Evolutionary conservation across 2,888 invertebrate species (phyloP).

Genomic region (Zonitis immaculata): DNA sequence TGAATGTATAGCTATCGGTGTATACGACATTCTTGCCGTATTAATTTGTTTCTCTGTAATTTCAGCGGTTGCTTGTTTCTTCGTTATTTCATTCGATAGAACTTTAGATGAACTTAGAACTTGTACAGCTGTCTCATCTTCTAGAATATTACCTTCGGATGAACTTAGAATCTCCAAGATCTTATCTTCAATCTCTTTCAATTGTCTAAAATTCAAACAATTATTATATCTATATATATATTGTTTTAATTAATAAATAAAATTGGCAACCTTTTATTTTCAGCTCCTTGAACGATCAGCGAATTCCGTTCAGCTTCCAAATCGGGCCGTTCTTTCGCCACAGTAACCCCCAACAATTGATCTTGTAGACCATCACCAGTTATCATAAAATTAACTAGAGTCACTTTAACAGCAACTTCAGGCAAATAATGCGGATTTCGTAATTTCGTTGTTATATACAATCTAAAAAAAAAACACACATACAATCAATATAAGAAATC

Average conservation of each 20-base stretch:
- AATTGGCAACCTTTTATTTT: conserved; percentile 58
- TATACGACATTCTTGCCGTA: conserved; percentile 75
- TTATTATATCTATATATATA: neutral
- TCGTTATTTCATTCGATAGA: conserved; percentile 84
- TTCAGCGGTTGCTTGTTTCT: conserved; percentile 85
- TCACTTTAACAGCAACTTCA: conserved; percentile 88
- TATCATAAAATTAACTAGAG: conserved; percentile 89
- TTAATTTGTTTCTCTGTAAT: conserved; percentile 89
- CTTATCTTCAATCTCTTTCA: conserved; percentile 88
- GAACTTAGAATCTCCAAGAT: conserved; percentile 74
- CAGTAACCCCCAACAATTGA: conserved; percentile 84
- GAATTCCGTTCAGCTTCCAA: conserved; percentile 86
- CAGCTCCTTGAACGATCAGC: conserved; percentile 82
- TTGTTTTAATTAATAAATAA: neutral
- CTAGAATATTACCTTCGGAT: conserved; percentile 74
- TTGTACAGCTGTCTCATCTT: conserved; percentile 88
- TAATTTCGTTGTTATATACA: conserved; percentile 91
- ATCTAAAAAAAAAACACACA: conserved; percentile 56
- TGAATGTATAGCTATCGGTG: conserved; percentile 86
- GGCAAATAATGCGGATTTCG: conserved; percentile 93
- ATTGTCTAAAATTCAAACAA: conserved; percentile 52
- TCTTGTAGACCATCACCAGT: conserved; percentile 85
- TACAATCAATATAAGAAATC: neutral
- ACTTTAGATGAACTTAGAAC: conserved; percentile 86
- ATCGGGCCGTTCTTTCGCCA: conserved; percentile 87